Percentiles rank a stretch among this genome's conserved stretches.
Evolutionary conservation across 2,888 invertebrate genomes (phyloP).

Genomic region (Lepidochrysops patricia): DNA sequence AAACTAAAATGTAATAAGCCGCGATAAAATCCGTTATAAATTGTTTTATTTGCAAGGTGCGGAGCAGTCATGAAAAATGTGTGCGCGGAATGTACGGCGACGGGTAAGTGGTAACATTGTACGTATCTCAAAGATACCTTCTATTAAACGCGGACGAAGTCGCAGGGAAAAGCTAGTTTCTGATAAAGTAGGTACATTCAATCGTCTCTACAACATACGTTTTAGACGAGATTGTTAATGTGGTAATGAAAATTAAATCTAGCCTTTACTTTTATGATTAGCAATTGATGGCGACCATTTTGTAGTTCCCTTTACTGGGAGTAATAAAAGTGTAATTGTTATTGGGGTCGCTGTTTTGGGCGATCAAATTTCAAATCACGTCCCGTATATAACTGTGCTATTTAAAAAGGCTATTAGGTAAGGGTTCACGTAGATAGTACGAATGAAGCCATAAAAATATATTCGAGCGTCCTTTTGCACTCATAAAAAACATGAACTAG

Average conservation of each 20-base stretch:
- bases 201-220: neutral
- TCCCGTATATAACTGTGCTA: constrained; percentile 1
- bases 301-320: neutral
- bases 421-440: constrained; percentile 4
- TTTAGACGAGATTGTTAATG: neutral
- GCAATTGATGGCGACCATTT: neutral
- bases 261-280: neutral
- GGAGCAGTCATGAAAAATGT: too few relatives aligned
- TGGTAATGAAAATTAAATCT: neutral
- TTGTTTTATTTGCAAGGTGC: too few relatives aligned
- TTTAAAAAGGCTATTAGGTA: constrained; percentile 7
- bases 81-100: too few relatives aligned
- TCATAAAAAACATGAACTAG: neutral
- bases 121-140: too few relatives aligned
- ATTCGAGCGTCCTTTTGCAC: neutral
- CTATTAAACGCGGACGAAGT: too few relatives aligned
- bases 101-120: too few relatives aligned
- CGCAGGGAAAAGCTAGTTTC: too few relatives aligned
- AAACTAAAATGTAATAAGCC: too few relatives aligned
- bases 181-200: neutral
- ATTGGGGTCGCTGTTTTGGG: constrained; percentile 1
- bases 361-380: constrained; percentile 1
- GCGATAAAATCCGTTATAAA: too few relatives aligned
- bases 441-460: constrained; percentile 12
- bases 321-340: constrained; percentile 11